Percentiles rank a stretch among this genome's conserved stretches.
Evolutionary conservation across 2,797 vertebrate species (phyloP).

Genomic region (Melopsittacus undulatus): DNA sequence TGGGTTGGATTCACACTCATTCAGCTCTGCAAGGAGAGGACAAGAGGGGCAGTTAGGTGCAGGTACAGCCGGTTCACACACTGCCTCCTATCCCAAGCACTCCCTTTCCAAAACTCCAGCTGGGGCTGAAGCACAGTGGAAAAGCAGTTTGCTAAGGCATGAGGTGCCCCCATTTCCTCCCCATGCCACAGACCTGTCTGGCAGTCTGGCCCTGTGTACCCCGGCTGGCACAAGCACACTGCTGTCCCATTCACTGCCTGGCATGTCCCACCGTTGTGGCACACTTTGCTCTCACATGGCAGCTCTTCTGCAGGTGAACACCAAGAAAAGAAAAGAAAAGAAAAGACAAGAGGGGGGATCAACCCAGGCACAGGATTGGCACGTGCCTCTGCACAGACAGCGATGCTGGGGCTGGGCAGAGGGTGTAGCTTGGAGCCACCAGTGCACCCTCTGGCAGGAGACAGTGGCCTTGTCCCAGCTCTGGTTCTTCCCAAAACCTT

Average conservation of each 20-base stretch:
- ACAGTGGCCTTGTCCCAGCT: accelerated
- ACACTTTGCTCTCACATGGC: conserved; percentile 70
- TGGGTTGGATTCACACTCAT: conserved; percentile 86
- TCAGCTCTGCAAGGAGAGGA: conserved; percentile 79
- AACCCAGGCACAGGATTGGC: accelerated
- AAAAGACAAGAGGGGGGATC: accelerated
- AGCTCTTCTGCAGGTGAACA: conserved; percentile 63
- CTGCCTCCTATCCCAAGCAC: not conserved
- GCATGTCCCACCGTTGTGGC: conserved; percentile 75
- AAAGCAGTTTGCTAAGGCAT: not conserved
- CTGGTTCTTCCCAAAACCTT: not conserved
- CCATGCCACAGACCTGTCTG: conserved; percentile 65
- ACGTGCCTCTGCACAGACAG: accelerated
- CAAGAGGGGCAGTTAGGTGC: not conserved
- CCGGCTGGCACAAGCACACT: conserved; percentile 63
- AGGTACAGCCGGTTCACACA: not conserved
- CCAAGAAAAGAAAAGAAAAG: not conserved
- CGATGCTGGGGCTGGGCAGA: not conserved
- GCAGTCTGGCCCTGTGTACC: conserved; percentile 70
- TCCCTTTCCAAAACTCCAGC: not conserved
- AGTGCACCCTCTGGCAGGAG: accelerated
- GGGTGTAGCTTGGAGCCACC: not conserved
- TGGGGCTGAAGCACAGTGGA: not conserved
- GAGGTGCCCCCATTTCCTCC: not conserved
- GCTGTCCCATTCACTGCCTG: conserved; percentile 47